Percentiles rank a stretch among this genome's conserved stretches.
Conservation (phyloP, 2,113 vertebrate genomes). For the Tragelaphus scriptus region DNA sequence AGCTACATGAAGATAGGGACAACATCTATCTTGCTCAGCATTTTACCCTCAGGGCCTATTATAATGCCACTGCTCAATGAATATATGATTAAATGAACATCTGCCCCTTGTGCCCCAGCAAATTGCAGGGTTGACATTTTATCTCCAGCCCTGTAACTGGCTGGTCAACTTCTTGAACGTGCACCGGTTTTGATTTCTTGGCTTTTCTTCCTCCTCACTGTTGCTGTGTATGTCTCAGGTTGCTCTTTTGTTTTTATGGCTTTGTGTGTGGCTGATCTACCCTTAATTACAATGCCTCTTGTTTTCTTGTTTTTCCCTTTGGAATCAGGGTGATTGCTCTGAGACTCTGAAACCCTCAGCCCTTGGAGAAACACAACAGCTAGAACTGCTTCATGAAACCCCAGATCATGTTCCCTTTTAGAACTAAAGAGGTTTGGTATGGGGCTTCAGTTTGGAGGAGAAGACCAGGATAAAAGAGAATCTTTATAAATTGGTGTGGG, state of each 20-base stretch:
- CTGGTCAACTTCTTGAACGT: neutral
- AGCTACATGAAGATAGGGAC: neutral
- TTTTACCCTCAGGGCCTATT: neutral
- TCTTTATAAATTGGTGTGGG: neutral
- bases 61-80: neutral
- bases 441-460: neutral
- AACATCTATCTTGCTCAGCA: neutral
- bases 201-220: neutral
- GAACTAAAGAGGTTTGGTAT: neutral
- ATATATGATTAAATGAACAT: slow-evolving; percentile 32
- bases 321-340: neutral
- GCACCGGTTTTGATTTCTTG: slow-evolving; percentile 2
- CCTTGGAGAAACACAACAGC: neutral
- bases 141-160: neutral
- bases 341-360: neutral
- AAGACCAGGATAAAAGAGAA: neutral
- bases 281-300: neutral
- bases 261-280: neutral
- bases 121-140: slow-evolving; percentile 19
- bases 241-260: neutral
- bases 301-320: neutral
- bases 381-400: slow-evolving; percentile 2
- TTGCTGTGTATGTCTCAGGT: neutral
- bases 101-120: neutral
- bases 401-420: neutral